phyloP scores from a whole-genome alignment of 2,797 vertebrate species.

The Squalus acanthias region DNA sequence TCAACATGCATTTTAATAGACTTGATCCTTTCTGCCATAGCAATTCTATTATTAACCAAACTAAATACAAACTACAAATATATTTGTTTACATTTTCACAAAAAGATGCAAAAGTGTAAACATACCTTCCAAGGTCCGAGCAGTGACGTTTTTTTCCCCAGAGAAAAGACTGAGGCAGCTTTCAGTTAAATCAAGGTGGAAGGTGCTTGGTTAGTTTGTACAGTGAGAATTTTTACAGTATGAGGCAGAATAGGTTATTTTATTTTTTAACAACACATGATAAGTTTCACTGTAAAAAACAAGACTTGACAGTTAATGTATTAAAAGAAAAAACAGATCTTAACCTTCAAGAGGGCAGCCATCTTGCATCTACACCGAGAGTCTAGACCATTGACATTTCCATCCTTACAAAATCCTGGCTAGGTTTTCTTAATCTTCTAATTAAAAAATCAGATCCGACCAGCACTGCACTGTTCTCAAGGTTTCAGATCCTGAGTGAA shows the following conservation, averaged over 20 bases:
- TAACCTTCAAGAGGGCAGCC: background rate
- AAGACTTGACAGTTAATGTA: background rate
- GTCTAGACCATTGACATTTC: background rate
- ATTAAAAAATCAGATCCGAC: background rate
- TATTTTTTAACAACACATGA: background rate
- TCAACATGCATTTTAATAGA: background rate
- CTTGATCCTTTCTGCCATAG: background rate
- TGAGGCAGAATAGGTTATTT: background rate
- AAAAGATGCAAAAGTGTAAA: background rate
- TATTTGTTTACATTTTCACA: conserved; percentile 21
- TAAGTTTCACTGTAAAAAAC: background rate
- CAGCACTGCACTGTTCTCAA: background rate
- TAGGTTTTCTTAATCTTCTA: background rate
- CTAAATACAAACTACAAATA: background rate
- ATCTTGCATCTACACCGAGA: background rate
- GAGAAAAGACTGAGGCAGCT: background rate
- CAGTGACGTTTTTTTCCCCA: background rate
- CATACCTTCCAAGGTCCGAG: background rate
- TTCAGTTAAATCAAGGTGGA: background rate
- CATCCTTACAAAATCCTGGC: background rate
- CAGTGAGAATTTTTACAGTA: background rate
- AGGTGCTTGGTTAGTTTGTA: background rate
- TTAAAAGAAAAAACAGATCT: background rate
- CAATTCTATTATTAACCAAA: background rate
- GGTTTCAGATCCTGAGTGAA: background rate